phyloP scores from a whole-genome alignment of 1,140 invertebrate genomes.

The Diploscapter pachys region DNA sequence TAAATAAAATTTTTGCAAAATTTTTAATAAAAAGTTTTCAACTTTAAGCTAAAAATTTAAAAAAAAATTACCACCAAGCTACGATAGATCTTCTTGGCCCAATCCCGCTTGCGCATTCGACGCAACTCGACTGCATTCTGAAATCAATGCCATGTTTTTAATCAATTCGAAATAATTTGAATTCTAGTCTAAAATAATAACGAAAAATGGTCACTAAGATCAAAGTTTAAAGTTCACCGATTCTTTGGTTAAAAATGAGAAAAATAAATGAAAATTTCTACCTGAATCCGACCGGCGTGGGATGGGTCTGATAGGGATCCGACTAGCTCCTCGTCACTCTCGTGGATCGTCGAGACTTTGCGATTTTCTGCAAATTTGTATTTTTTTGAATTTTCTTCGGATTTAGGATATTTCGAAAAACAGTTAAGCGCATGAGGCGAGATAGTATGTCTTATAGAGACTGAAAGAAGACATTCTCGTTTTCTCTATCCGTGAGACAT shows the following conservation, averaged over 20 bases:
- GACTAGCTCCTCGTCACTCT: slow-evolving; percentile 19
- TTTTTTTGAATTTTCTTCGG: background rate
- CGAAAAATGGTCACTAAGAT: background rate
- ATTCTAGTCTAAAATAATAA: background rate
- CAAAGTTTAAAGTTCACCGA: too few relatives aligned
- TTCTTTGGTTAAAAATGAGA: background rate
- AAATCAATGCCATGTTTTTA: slow-evolving; percentile 13
- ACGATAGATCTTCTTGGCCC: slow-evolving; percentile 30
- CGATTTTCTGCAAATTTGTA: slow-evolving; percentile 9
- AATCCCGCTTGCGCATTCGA: slow-evolving; percentile 35
- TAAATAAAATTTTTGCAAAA: too few relatives aligned
- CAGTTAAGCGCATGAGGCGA: background rate
- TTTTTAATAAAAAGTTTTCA: too few relatives aligned
- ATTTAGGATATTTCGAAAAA: background rate
- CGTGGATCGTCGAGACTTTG: slow-evolving; percentile 22
- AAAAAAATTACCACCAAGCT: slow-evolving; percentile 26
- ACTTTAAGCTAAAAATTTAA: background rate
- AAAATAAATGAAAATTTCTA: background rate
- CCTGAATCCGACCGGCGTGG: background rate
- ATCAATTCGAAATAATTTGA: slow-evolving; percentile 12
- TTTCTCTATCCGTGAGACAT: background rate
- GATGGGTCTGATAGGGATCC: background rate
- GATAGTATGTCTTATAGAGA: background rate
- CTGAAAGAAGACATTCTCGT: background rate
- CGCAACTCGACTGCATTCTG: slow-evolving; percentile 4